These are phyloP conservation scores for Molossus alvarezi DNA, from an alignment of 2,797 vertebrate genomes.

Conservation along the genomic window DNA sequence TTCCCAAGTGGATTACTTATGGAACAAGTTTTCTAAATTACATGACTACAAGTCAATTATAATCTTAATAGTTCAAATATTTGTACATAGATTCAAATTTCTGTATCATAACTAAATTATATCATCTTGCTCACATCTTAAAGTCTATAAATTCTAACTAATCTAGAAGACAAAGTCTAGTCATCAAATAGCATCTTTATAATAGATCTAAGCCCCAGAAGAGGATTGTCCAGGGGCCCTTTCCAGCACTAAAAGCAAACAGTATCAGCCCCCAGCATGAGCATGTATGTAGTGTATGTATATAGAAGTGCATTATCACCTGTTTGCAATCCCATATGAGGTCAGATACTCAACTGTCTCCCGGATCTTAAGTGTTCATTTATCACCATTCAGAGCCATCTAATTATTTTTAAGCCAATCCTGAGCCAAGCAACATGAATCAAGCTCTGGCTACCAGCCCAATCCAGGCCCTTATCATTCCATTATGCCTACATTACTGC, in stretches of 20 bases:
- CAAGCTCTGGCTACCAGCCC: neutral
- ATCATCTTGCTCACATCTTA: neutral
- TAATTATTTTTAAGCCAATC: neutral
- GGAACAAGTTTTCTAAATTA: constrained; percentile 9
- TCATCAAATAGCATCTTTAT: constrained; percentile 43
- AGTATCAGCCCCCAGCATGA: neutral
- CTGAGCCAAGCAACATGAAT: neutral
- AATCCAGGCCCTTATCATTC: neutral
- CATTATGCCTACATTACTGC: constrained; percentile 3
- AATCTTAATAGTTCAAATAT: neutral
- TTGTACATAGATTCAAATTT: constrained; percentile 12
- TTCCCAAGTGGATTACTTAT: neutral
- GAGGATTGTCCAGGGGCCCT: neutral
- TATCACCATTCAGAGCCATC: neutral
- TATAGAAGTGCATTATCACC: neutral
- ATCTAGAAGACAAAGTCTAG: constrained; percentile 26
- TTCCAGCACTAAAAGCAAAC: constrained; percentile 34
- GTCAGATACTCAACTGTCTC: neutral
- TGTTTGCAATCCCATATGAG: neutral
- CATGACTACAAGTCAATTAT: neutral
- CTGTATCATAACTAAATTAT: neutral
- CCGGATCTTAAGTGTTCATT: neutral
- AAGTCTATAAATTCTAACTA: neutral
- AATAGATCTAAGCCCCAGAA: constrained; percentile 34
- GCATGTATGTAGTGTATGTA: neutral